Percentiles rank a stretch among this genome's conserved stretches.
These are phyloP conservation scores for Molossus alvarezi DNA, from an alignment of 2,797 vertebrate genomes.

Conservation along the genomic window DNA sequence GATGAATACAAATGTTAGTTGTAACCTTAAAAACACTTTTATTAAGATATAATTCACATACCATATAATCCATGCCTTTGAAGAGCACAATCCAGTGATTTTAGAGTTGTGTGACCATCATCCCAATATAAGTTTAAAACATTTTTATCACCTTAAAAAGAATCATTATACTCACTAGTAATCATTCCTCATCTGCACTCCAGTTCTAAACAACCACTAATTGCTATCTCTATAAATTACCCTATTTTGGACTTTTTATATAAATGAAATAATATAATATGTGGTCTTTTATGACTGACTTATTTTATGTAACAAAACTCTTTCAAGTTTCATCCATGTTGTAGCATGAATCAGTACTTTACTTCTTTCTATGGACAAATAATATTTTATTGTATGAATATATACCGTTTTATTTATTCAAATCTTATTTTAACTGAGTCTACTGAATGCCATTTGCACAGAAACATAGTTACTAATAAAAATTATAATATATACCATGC, in stretches of 20 bases:
- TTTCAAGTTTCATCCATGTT: not conserved
- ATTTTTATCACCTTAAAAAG: not conserved
- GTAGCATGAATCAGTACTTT: not conserved
- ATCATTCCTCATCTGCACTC: not conserved
- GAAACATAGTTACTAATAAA: constrained; percentile 36
- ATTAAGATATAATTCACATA: not conserved
- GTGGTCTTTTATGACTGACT: not conserved
- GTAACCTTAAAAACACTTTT: not conserved
- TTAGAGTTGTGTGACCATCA: not conserved
- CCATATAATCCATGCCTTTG: not conserved
- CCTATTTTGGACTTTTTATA: not conserved
- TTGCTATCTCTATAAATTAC: constrained; percentile 4
- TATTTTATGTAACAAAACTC: not conserved
- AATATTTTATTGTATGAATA: not conserved
- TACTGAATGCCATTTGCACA: not conserved
- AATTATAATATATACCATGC: not conserved
- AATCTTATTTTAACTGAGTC: not conserved
- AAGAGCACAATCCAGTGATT: not conserved
- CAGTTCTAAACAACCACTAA: not conserved
- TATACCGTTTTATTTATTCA: constrained; percentile 13
- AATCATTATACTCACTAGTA: not conserved
- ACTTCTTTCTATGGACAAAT: not conserved
- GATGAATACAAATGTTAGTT: not conserved
- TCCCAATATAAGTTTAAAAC: constrained; percentile 2
- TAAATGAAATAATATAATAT: constrained; percentile 1